These are phyloP conservation scores for Chelonia mydas DNA, from an alignment of 2,797 vertebrate species.

Conservation along the genomic window DNA sequence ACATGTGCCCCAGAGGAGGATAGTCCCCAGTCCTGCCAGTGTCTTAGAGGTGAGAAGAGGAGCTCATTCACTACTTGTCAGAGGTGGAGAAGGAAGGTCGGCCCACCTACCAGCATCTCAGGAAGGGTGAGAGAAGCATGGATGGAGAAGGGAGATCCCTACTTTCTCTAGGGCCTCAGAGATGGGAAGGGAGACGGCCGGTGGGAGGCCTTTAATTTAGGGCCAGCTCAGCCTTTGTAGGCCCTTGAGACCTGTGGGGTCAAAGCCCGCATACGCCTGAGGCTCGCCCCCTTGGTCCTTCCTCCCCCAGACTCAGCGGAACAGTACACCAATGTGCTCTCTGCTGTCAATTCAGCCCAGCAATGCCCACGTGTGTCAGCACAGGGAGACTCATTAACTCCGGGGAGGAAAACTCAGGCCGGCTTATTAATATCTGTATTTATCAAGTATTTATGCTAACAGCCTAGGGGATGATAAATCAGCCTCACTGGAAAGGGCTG, in stretches of 20 bases:
- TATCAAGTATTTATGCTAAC: slow-evolving; percentile 28
- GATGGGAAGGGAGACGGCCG: neutral
- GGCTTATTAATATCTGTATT: slow-evolving; percentile 7
- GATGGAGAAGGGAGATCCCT: neutral
- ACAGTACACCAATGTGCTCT: neutral
- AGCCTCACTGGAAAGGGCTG: neutral
- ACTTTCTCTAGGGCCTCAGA: neutral
- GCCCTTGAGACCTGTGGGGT: neutral
- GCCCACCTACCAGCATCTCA: neutral
- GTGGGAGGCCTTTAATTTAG: neutral
- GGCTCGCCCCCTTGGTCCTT: neutral
- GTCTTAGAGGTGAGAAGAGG: neutral
- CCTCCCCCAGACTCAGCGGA: neutral
- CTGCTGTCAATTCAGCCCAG: neutral
- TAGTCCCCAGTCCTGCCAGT: neutral
- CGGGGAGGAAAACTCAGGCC: slow-evolving; percentile 28
- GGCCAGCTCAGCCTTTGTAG: neutral
- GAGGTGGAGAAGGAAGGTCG: neutral
- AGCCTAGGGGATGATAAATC: neutral
- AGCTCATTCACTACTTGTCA: neutral
- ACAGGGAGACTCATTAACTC: neutral
- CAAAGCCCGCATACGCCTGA: neutral
- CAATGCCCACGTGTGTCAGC: neutral
- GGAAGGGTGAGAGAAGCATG: neutral
- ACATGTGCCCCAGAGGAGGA: neutral